These are phyloP conservation scores for Ceratina japonica DNA, from an alignment of 1,140 invertebrate genomes.

Conservation along the genomic window DNA sequence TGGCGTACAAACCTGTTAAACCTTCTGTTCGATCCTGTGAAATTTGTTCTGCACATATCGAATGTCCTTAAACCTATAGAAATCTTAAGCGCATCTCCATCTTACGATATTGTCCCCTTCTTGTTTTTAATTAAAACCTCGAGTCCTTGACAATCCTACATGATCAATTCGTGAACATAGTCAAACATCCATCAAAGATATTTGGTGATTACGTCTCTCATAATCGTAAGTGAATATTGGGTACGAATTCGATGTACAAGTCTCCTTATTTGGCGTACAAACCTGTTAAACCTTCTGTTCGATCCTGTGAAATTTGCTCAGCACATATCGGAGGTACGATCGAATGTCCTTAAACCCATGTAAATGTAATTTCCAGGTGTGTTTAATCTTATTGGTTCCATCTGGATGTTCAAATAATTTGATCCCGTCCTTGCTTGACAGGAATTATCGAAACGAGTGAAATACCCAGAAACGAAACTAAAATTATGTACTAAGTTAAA, in stretches of 20 bases:
- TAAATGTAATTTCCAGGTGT: conserved; percentile 10
- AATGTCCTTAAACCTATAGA: neutral
- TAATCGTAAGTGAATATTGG: neutral
- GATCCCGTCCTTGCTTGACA: neutral
- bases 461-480: neutral
- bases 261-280: neutral
- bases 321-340: neutral
- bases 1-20: neutral
- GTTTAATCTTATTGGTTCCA: neutral
- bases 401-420: neutral
- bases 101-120: too few relatives aligned
- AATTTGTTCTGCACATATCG: neutral
- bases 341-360: neutral
- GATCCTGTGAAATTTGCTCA: neutral
- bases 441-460: neutral
- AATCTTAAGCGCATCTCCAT: too few relatives aligned
- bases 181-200: neutral
- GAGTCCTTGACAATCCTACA: too few relatives aligned
- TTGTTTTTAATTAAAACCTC: too few relatives aligned
- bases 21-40: neutral
- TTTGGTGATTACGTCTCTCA: neutral
- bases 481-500: neutral
- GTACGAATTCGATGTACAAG: neutral
- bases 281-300: conserved; percentile 7
- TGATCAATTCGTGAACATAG: neutral